Base-by-base conservation (phyloP, 2,113 vertebrate species). In the Desmodus rotundus region DNA sequence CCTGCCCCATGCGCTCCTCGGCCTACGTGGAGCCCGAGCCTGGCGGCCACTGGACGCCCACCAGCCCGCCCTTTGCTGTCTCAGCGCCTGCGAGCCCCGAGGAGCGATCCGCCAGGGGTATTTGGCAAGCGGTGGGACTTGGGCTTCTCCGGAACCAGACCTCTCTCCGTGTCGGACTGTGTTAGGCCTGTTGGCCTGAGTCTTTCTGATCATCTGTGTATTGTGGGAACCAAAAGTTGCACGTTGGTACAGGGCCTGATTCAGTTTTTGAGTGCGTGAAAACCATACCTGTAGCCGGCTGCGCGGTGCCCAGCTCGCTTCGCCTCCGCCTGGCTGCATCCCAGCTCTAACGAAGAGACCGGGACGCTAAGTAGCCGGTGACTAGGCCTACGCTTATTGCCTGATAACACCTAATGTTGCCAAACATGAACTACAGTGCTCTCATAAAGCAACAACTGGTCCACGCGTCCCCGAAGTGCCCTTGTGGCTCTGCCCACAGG, bases 231-330 rank as follows among this genome's bases (percentile, higher is more conserved):
- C 95, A 87, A 90, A 97, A 93, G 87, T 68, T 33, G 74, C 65
- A 88, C 83, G 52, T 94, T 97, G 81, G 92, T 96, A 97, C 87
- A 92, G 67, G 91, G 93, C 97, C 87, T 56, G 92, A 97, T 95
- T 97, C 96, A 94, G 97, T 91, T 98, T 98, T 97, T 97, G 83
- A 94, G 97, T 61, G 96, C 97, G 94, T n/a, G 96, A 97, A 98
- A 98, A 97, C 97, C 95, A 84, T 95, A 82, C 87, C 86, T 11
- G 68, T 73, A 83, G 77, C 83, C 94, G 38, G 56, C 61, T n/a
- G 82, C 94, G 14, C 19, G 11, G 1, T 54, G 38, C 33, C 38
- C n/a, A 6, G 38, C 31, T 76, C 5, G 0, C 1, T 0, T 41
- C 11, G 56, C 43, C 63, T 85, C 4, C 31, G 50, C 61, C 43